Percentiles rank a stretch among this genome's conserved stretches.
Conservation (phyloP, 2,113 vertebrate genomes). For the Climacteris rufus region DNA sequence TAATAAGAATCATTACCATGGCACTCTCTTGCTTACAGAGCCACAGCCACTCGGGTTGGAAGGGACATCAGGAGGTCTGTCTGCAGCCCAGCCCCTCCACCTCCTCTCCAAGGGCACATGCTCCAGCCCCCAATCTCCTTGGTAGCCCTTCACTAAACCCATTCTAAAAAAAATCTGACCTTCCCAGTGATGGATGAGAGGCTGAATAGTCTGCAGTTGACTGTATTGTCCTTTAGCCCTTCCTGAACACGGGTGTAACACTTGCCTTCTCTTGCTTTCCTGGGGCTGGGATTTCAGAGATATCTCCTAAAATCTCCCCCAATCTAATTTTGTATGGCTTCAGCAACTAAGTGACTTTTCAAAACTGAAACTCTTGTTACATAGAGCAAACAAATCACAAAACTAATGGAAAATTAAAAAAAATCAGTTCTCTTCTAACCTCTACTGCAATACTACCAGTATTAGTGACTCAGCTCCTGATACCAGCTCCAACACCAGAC, state of each 20-base stretch:
- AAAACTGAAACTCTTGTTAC: neutral
- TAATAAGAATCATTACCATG: neutral
- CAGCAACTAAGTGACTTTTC: neutral
- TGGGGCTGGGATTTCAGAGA: neutral
- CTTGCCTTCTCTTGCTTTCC: neutral
- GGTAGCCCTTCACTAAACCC: neutral
- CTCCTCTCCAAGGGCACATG: neutral
- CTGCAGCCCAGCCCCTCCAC: neutral
- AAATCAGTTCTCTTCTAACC: neutral
- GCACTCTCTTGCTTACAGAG: neutral
- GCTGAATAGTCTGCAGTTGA: accelerated
- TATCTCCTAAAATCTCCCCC: neutral
- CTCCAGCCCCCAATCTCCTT: neutral
- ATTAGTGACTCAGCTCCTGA: neutral
- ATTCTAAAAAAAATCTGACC: too few relatives aligned
- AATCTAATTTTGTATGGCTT: neutral
- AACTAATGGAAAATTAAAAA: neutral
- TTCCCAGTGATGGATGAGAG: neutral
- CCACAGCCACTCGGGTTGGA: neutral
- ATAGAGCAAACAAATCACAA: neutral
- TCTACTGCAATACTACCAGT: neutral
- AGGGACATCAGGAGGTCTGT: neutral
- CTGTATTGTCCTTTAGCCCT: neutral
- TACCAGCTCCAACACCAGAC: neutral
- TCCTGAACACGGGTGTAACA: neutral